These are phyloP conservation scores for Alosa alosa DNA, from an alignment of 2,113 vertebrate species.

Conservation along the genomic window DNA sequence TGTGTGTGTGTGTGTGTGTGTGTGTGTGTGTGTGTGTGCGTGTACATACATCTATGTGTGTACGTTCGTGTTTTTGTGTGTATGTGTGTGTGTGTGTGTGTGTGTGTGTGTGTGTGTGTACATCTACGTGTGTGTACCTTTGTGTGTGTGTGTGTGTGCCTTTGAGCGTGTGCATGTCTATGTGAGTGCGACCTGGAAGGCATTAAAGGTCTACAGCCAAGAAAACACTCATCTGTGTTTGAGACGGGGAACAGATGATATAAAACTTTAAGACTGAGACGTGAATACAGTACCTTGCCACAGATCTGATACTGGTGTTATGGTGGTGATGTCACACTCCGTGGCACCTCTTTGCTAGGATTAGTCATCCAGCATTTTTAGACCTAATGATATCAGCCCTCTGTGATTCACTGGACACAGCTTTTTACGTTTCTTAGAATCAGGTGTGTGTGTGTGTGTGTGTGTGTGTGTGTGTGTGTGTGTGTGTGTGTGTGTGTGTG, in stretches of 20 bases:
- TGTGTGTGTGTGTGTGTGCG: background rate
- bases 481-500: slow-evolving; percentile 18
- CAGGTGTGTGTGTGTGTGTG: slow-evolving; percentile 30
- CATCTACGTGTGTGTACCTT: background rate
- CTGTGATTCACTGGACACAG: slow-evolving; percentile 44
- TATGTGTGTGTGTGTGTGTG: background rate
- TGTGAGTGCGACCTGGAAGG: slow-evolving; percentile 52
- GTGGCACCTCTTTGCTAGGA: slow-evolving; percentile 35
- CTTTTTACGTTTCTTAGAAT: slow-evolving; percentile 4
- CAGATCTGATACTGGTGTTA: slow-evolving; percentile 39
- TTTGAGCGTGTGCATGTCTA: slow-evolving; percentile 24
- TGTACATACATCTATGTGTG: no score
- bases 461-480: background rate
- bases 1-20: background rate
- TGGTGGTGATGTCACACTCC: slow-evolving; percentile 48
- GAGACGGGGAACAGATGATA: slow-evolving; percentile 47
- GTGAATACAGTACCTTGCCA: slow-evolving; percentile 43
- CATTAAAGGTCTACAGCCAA: slow-evolving; percentile 35
- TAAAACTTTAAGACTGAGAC: slow-evolving; percentile 45
- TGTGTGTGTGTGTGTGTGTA: background rate
- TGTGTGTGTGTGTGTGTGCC: background rate
- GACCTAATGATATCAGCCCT: slow-evolving; percentile 47
- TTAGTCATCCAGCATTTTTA: slow-evolving; percentile 51
- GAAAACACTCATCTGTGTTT: slow-evolving; percentile 45
- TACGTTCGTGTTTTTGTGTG: background rate